phyloP scores from a whole-genome alignment of 1,140 invertebrate species.

The Macrotrachela quadricornifera region DNA sequence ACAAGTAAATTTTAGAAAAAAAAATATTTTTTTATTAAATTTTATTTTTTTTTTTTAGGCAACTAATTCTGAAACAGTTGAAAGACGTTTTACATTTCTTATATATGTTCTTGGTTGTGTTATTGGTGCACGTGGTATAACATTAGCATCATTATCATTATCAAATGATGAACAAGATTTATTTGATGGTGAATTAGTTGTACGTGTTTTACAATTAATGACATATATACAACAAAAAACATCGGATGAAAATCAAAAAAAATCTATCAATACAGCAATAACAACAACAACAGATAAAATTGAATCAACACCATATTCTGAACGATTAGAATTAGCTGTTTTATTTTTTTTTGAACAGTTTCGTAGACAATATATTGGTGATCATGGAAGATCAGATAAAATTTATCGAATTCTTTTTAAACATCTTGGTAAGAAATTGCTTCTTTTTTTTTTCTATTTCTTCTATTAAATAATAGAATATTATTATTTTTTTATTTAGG shows the following conservation, averaged over 20 bases:
- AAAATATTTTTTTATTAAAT: background rate
- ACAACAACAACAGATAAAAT: too few relatives aligned
- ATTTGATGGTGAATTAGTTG: constrained; percentile 86
- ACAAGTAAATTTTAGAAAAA: constrained; percentile 39
- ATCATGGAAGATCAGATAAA: constrained; percentile 43
- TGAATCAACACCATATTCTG: constrained; percentile 40
- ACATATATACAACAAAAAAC: constrained; percentile 1
- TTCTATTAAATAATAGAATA: too few relatives aligned
- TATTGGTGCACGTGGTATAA: constrained; percentile 49
- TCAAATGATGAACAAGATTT: constrained; percentile 90
- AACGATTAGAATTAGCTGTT: constrained; percentile 84
- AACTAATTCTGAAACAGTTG: background rate
- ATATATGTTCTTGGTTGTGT: constrained; percentile 91
- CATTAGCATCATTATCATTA: constrained; percentile 36
- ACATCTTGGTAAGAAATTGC: too few relatives aligned
- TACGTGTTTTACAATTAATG: constrained; percentile 6
- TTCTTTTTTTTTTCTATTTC: too few relatives aligned
- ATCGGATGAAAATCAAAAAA: background rate
- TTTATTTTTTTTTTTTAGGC: background rate
- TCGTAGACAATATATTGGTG: constrained; percentile 88
- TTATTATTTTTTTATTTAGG: too few relatives aligned
- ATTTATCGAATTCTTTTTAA: too few relatives aligned
- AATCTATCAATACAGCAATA: background rate
- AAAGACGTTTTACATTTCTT: constrained; percentile 72
- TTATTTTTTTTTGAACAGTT: constrained; percentile 96